Evolutionary conservation across 1,140 invertebrate species (phyloP), one percentile per base, ranked within the genome.

Genomic region (Cecropterus lyciades): DNA sequence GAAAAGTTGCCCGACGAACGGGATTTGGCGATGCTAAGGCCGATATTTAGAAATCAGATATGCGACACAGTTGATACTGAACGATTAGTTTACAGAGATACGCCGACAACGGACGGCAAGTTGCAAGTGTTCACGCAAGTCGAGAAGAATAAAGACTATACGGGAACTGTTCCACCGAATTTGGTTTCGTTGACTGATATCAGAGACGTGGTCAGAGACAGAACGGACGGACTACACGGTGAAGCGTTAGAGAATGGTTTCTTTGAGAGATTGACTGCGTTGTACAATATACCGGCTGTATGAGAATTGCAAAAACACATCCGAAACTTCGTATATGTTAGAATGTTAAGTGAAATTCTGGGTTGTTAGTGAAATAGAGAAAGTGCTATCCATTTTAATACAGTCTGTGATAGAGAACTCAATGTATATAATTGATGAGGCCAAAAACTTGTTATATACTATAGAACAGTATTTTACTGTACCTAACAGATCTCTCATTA

Each of bases 221-320:
- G 67, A 1, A 64, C 57, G 3, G 73, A 70, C 10, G 82, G 84
- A 1, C 65, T 80, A 3, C 65, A 80, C 1, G 73, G 75, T 0
- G 87, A 88, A 9, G 68, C 65, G 6, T 80, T 83, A 0, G 88
- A 89, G 27, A 87, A 79, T 55, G 82, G 70, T 1, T 85, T 91
- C 53, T 76, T 91, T 3, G 88, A 89, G 42, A 75, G 79, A 56
- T 60, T 89, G 6, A 82, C 84, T 1, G 83, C 84, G 0, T 69
- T 87, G 13, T 91, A 89, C 27, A 89, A 87, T 68, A 86, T 91
- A 75, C 72, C 86, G 0, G 78, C 86, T n/a, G 80, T 86, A 63
- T 83, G 75, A 82, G 66, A 70, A 46, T 59, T 55, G 9, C 10
- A 13, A 37, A 52, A 1, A 5, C 11, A 27, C 14, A 30, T 3